Percentiles rank a stretch among this genome's conserved stretches.
These are phyloP conservation scores for Lerista edwardsae DNA, from an alignment of 2,797 vertebrate genomes.

Conservation along the genomic window DNA sequence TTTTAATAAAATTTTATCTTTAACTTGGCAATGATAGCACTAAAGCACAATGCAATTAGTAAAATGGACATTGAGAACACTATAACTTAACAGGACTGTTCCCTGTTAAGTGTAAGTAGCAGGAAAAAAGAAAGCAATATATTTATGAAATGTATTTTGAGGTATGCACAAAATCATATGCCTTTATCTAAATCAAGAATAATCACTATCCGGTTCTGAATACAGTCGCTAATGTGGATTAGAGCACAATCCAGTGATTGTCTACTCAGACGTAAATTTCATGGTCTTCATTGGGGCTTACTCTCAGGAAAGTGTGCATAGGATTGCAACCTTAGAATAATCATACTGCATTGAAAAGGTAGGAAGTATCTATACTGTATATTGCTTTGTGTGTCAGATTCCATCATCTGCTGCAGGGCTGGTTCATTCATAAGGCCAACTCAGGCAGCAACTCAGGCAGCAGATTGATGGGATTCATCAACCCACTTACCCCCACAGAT, in stretches of 20 bases:
- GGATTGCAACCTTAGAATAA: neutral
- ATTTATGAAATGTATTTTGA: conserved; percentile 54
- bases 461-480: no score
- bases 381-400: neutral
- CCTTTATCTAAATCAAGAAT: neutral
- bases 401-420: no score
- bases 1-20: neutral
- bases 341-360: neutral
- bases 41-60: conserved; percentile 29
- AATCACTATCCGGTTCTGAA: neutral
- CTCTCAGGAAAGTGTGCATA: no score
- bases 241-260: no score
- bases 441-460: no score
- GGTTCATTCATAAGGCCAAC: no score
- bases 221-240: neutral
- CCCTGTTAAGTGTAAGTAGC: conserved; percentile 18
- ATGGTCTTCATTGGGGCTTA: no score
- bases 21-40: conserved; percentile 2
- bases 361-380: neutral
- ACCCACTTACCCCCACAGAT: no score
- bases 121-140: conserved; percentile 25
- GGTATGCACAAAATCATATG: neutral
- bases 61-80: conserved; percentile 23
- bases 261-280: no score
- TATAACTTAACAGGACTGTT: conserved; percentile 35